phyloP scores from a whole-genome alignment of 2,797 vertebrate species.

The Halcyon leucocephala region DNA sequence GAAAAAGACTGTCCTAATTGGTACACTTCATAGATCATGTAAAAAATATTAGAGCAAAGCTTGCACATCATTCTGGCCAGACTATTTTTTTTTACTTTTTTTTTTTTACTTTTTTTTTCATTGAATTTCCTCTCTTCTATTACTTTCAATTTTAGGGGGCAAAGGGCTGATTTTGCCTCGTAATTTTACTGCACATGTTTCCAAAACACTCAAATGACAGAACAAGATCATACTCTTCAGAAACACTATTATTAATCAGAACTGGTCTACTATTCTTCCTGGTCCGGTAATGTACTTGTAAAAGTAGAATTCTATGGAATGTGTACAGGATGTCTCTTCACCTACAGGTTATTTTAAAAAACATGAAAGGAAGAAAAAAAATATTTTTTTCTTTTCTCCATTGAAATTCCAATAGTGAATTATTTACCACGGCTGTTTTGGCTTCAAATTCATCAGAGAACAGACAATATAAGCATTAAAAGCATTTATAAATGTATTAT shows the following conservation, averaged over 20 bases:
- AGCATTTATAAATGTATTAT: constrained; percentile 43
- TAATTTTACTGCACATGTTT: background rate
- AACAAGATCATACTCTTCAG: background rate
- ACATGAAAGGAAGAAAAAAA: background rate
- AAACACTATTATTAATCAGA: background rate
- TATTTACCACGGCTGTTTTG: background rate
- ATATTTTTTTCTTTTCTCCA: background rate
- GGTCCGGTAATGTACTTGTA: background rate
- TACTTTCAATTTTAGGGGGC: background rate
- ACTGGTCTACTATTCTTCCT: background rate
- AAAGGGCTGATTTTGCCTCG: background rate
- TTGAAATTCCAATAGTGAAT: background rate
- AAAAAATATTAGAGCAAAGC: background rate
- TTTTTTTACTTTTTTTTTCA: too few species aligned
- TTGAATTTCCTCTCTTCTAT: background rate
- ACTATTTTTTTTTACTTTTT: background rate
- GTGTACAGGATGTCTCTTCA: background rate
- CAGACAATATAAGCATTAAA: background rate
- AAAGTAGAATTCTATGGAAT: background rate
- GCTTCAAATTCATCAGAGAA: background rate
- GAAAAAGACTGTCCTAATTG: constrained; percentile 33
- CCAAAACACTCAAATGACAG: background rate
- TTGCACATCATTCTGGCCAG: background rate
- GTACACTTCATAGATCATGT: background rate
- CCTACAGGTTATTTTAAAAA: background rate